Conservation (phyloP, 37 sponge, comb jelly and placozoan species). For the Cliona cf. orientalis region DNA sequence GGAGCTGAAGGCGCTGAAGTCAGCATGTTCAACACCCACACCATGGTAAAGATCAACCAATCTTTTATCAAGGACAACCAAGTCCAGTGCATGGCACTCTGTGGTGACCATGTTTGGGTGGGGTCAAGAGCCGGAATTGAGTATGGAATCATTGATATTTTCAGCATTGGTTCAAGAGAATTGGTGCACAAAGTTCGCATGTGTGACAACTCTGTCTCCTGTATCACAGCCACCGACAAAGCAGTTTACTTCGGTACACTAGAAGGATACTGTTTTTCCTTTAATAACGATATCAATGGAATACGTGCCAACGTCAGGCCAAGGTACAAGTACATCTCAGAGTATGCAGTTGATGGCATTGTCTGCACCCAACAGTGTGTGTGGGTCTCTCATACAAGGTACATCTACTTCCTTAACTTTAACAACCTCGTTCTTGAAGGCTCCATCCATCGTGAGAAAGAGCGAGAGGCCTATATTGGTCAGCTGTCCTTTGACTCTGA, state of each 20-base stretch:
- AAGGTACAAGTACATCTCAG: slow-evolving; percentile 61
- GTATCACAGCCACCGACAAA: slow-evolving; percentile 45
- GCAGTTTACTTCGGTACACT: slow-evolving; percentile 72
- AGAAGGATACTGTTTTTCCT: slow-evolving; percentile 76
- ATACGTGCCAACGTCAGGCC: slow-evolving; percentile 43
- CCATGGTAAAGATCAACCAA: slow-evolving; percentile 63
- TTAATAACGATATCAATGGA: slow-evolving; percentile 25
- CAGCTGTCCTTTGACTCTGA: slow-evolving; percentile 43
- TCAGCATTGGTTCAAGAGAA: slow-evolving; percentile 40
- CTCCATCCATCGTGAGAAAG: slow-evolving; percentile 23
- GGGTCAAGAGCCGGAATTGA: slow-evolving; percentile 75
- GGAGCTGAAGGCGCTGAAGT: slow-evolving; percentile 68
- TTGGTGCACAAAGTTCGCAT: slow-evolving; percentile 73
- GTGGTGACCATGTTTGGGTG: slow-evolving; percentile 81
- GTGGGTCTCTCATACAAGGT: slow-evolving; percentile 74
- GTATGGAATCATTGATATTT: slow-evolving; percentile 73
- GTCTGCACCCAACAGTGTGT: slow-evolving; percentile 41
- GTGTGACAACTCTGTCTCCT: slow-evolving; percentile 75
- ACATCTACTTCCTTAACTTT: slow-evolving; percentile 67
- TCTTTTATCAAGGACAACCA: slow-evolving; percentile 70
- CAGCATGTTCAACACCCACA: slow-evolving; percentile 65
- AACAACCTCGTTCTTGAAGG: slow-evolving; percentile 56
- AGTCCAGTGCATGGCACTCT: slow-evolving; percentile 63
- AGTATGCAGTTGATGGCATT: slow-evolving; percentile 63
- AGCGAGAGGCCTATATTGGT: slow-evolving; percentile 57